Evolutionary conservation across 2,888 invertebrate species (phyloP).

Genomic region (Psylliodes chrysocephalus): DNA sequence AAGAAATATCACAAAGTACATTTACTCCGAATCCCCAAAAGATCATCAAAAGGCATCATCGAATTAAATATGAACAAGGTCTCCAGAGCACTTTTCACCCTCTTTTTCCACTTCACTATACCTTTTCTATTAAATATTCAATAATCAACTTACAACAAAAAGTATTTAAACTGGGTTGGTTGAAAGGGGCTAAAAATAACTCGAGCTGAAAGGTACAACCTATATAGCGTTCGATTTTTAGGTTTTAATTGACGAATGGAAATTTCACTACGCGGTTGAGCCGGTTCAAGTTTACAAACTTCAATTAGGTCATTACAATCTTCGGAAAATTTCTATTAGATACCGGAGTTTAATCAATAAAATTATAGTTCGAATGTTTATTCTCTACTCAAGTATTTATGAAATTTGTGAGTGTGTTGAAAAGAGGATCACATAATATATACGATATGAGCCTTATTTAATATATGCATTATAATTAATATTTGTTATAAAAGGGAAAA

Average conservation of each 20-base stretch:
- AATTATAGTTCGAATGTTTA: too few species aligned
- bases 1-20: slow-evolving; percentile 13
- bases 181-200: slow-evolving; percentile 8
- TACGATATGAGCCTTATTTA: too few species aligned
- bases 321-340: neutral
- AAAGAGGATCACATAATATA: too few species aligned
- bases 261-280: neutral
- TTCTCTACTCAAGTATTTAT: too few species aligned
- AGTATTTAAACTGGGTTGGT: slow-evolving; percentile 6
- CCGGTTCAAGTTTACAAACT: neutral
- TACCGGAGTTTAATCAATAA: neutral
- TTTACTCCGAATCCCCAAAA: slow-evolving; percentile 11
- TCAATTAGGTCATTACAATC: neutral
- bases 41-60: slow-evolving; percentile 10
- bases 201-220: slow-evolving; percentile 1
- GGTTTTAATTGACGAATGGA: slow-evolving; percentile 11
- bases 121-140: slow-evolving; percentile 16
- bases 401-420: too few species aligned
- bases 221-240: slow-evolving; percentile 9
- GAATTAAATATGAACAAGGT: slow-evolving; percentile 21
- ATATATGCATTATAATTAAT: too few species aligned
- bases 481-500: too few species aligned
- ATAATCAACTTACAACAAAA: slow-evolving; percentile 18
- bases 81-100: slow-evolving; percentile 20
- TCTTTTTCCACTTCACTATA: slow-evolving; percentile 9